Evolutionary conservation across 2,797 vertebrate species (phyloP), one percentile per base, ranked within the genome.

Genomic region (Megalops cyprinoides): DNA sequence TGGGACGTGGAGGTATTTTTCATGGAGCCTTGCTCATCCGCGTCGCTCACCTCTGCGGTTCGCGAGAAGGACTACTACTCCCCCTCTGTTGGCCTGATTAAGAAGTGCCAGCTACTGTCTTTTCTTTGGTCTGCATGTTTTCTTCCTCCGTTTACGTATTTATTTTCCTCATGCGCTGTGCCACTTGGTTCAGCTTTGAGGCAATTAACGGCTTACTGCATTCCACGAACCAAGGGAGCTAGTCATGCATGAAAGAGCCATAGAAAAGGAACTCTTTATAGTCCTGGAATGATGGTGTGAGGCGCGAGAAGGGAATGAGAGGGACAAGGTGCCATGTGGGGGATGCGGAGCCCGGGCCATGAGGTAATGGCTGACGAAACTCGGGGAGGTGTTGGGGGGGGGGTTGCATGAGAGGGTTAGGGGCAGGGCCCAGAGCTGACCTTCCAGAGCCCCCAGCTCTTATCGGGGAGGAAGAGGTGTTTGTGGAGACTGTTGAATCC

Each of bases 181-280:
- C 84, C 83, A 86, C 88, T 89, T 88, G 85, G 90, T 88, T 88
- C 85, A 86, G 81, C 85, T 87, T 88, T 86, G 81, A 87, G 82
- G 91, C 92, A 92, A 93, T 94, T 92, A 94, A 91, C 86, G 87
- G 88, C 85, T 86, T 86, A 89, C 88, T 82, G 86, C 49, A 82
- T 90, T 88, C 86, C 81, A 87, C 90, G 89, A 90, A 90, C 88
- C 82, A 80, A 80, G 88, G 87, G 83, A 90, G 81, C 84, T 86
- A 89, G 86, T 89, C 91, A 89, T 85, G 88, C 84, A 81, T 84
- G 80, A 86, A 76, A 20, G 31, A 62, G 73, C 53, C 42, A 46
- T 20, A 23, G 86, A 86, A 85, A 87, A 87, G 82, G 84, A 80
- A 84, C 74, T 84, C 76, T 48, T 79, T 58, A n/a, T 58, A 76